Evolutionary conservation across 2,888 invertebrate genomes (phyloP).

Genomic region (Cryptus viduatorius): DNA sequence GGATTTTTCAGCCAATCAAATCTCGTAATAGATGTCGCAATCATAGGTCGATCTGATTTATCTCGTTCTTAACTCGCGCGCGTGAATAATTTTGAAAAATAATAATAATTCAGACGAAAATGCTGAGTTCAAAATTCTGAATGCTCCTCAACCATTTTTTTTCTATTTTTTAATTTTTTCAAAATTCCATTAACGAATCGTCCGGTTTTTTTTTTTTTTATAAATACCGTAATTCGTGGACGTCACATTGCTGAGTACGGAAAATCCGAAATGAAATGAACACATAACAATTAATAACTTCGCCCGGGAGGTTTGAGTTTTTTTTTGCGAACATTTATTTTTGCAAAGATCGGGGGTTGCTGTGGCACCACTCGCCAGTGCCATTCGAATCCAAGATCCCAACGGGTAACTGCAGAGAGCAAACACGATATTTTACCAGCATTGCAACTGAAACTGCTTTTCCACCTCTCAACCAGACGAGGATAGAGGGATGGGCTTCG

Average conservation of each 20-base stretch:
- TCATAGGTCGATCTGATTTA: too few relatives aligned
- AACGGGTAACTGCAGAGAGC: neutral
- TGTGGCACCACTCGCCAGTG: neutral
- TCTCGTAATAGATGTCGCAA: too few relatives aligned
- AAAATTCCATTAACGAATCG: neutral
- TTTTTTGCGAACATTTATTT: constrained; percentile 10
- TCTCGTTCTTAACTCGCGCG: too few relatives aligned
- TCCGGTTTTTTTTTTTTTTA: neutral
- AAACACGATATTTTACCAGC: constrained; percentile 2
- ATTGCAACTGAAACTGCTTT: constrained; percentile 36
- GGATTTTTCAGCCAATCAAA: too few relatives aligned
- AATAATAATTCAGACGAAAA: too few relatives aligned
- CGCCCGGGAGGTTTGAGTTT: neutral
- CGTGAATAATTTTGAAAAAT: too few relatives aligned
- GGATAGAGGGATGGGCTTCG: neutral
- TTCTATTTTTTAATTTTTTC: too few relatives aligned
- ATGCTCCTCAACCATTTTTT: too few relatives aligned
- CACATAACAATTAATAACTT: neutral
- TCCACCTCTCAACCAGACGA: constrained; percentile 16
- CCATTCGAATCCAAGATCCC: constrained; percentile 6
- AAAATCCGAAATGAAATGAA: constrained; percentile 1
- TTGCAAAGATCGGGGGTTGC: neutral
- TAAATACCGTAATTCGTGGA: too few relatives aligned
- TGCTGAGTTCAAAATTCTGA: too few relatives aligned
- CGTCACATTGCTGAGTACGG: neutral